Percentiles rank a stretch among this genome's conserved stretches.
Conservation (phyloP, 2,797 vertebrate species). For the Columba guinea region DNA sequence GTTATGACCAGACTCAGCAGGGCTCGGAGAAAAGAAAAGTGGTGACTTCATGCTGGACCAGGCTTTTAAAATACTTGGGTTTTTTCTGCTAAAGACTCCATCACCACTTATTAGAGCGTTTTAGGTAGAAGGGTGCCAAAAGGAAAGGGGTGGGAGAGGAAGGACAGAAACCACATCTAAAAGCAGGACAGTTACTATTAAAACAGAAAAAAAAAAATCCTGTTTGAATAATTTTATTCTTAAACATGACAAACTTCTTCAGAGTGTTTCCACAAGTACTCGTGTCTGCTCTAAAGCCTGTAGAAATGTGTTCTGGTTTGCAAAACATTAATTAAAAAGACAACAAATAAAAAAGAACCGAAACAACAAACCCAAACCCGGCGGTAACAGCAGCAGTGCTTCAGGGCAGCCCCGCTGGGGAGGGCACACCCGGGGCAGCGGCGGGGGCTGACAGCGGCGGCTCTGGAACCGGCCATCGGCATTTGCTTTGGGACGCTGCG, state of each 20-base stretch:
- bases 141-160: not conserved
- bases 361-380: not conserved
- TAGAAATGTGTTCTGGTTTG: conserved; percentile 47
- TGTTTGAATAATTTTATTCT: conserved; percentile 65
- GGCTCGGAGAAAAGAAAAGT: conserved; percentile 47
- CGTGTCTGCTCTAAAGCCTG: conserved; percentile 54
- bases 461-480: not conserved
- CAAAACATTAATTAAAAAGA: conserved; percentile 47
- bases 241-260: conserved; percentile 58
- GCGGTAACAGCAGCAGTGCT: conserved; percentile 43
- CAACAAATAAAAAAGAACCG: not conserved
- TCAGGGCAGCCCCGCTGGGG: conserved; percentile 1
- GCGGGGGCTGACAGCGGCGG: conserved; percentile 52
- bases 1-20: conserved; percentile 57
- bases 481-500: not conserved
- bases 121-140: conserved; percentile 26
- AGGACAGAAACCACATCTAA: not conserved
- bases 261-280: conserved; percentile 41
- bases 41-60: conserved; percentile 52
- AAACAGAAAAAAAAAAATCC: not conserved
- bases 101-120: conserved; percentile 2
- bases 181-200: not conserved
- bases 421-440: not conserved
- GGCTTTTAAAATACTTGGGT: not conserved
- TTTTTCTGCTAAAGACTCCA: not conserved